These are phyloP conservation scores for Caenorhabditis zanzibari DNA, from an alignment of 2,888 invertebrate genomes.

Conservation along the genomic window DNA sequence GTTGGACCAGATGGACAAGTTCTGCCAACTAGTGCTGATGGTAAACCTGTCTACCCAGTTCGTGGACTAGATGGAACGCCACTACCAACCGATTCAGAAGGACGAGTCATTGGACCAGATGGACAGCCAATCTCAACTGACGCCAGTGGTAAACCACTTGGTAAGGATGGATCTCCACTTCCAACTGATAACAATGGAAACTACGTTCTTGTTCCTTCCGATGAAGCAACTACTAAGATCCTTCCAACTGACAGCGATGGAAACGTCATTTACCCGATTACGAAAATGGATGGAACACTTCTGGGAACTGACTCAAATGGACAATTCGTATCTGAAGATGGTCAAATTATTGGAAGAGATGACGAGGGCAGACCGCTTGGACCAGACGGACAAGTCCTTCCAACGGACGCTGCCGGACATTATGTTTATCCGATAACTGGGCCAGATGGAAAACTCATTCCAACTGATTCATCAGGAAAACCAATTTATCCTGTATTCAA, in stretches of 20 bases:
- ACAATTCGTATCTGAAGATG: slow-evolving; percentile 44
- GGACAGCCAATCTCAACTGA: slow-evolving; percentile 65
- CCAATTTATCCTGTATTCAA: slow-evolving; percentile 66
- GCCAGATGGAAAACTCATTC: slow-evolving; percentile 62
- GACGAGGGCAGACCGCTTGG: slow-evolving; percentile 53
- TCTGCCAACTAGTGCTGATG: slow-evolving; percentile 45
- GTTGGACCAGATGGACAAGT: slow-evolving; percentile 53
- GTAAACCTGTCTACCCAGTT: slow-evolving; percentile 26
- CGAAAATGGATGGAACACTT: slow-evolving; percentile 61
- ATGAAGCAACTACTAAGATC: slow-evolving; percentile 21
- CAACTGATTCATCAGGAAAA: slow-evolving; percentile 65
- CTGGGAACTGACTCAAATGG: slow-evolving; percentile 67
- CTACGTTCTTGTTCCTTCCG: slow-evolving; percentile 1
- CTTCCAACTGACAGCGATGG: slow-evolving; percentile 55
- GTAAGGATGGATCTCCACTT: slow-evolving; percentile 62
- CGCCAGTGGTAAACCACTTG: slow-evolving; percentile 60
- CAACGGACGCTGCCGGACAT: slow-evolving; percentile 45
- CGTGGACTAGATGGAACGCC: slow-evolving; percentile 68
- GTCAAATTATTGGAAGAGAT: slow-evolving; percentile 43
- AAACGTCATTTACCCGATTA: slow-evolving; percentile 54
- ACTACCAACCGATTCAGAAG: slow-evolving; percentile 54
- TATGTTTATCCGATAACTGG: slow-evolving; percentile 47
- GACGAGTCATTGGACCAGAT: slow-evolving; percentile 64
- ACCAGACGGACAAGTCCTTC: slow-evolving; percentile 61
- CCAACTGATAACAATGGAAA: slow-evolving; percentile 64